Evolutionary conservation across 2,888 invertebrate genomes (phyloP), one percentile per base, ranked within the genome.

Genomic region (Cataglyphis albicans): DNA sequence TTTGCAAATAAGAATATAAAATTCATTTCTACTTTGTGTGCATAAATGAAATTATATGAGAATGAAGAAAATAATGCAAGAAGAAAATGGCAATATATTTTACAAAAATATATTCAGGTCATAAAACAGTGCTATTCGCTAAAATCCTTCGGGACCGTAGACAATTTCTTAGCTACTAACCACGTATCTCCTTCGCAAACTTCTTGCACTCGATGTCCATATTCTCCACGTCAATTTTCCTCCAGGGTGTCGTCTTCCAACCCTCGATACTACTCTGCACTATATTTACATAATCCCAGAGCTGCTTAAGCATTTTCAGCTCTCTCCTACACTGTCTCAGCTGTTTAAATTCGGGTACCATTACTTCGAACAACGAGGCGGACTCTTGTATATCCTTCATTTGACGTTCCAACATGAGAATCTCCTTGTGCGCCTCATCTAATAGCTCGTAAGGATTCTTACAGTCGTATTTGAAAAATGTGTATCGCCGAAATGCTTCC

Each of bases 131-230:
- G 68, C 25, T 12, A 80, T 70, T 80, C 29, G 59, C 35, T 12
- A 25, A n/a, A 21, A 44, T 59, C 59, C 44, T 55, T 52, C 12
- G 25, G 25, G 57, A n/a, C 9, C 3, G 55, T 12, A 44, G 68
- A 80, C 70, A 44, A 59, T 80, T 59, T 70, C 70, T 70, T 25
- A 44, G 59, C 21, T 38, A 84, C 81, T 83, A 90, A 95, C 95
- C 95, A 92, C 98, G 96, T 82, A 98, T 98, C 94, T 98, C 98
- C 95, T 99, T 99, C 1, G 99, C 98, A 95, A 99, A 99, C 94
- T 99, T 98, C 94, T 99, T 99, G 95, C 99, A 99, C 95, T 99
- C 99, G 90, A 99, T 98, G 93, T 99, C 99, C 99, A 99, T 99
- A 92, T 99, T 98, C 95, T 99, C 99, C 59, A 99, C 99, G 93